phyloP scores from a whole-genome alignment of 2,888 invertebrate genomes.

The Malthinus seriepunctatus region DNA sequence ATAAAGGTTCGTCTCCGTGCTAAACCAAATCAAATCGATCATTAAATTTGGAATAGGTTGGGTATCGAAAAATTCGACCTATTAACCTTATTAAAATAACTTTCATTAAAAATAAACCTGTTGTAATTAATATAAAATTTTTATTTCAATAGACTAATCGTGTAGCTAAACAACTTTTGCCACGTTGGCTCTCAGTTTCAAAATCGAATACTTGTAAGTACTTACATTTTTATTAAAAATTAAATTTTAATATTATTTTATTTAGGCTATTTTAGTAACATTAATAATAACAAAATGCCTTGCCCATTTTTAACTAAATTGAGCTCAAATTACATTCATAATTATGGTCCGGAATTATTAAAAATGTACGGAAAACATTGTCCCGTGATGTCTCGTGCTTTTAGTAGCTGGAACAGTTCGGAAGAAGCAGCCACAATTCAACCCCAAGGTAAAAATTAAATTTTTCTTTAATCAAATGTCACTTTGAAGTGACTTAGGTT shows the following conservation, averaged over 20 bases:
- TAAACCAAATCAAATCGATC: neutral
- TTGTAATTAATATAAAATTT: conserved; percentile 6
- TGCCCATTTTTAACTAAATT: conserved; percentile 86
- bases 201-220: neutral
- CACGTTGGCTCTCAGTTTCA: conserved; percentile 3
- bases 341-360: conserved; percentile 75
- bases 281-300: conserved; percentile 65
- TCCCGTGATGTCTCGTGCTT: conserved; percentile 70
- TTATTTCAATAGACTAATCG: conserved; percentile 14
- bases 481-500: neutral
- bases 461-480: neutral
- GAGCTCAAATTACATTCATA: conserved; percentile 78
- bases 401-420: conserved; percentile 35
- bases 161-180: conserved; percentile 4
- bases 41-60: neutral
- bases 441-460: conserved; percentile 23
- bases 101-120: conserved; percentile 8
- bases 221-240: neutral
- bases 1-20: neutral
- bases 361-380: conserved; percentile 83
- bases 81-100: conserved; percentile 17
- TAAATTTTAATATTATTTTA: neutral
- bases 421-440: conserved; percentile 42
- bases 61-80: neutral
- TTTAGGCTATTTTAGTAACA: conserved; percentile 18